These are phyloP conservation scores for Ailuropoda melanoleuca DNA, from an alignment of 2,113 vertebrate species.

Conservation along the genomic window DNA sequence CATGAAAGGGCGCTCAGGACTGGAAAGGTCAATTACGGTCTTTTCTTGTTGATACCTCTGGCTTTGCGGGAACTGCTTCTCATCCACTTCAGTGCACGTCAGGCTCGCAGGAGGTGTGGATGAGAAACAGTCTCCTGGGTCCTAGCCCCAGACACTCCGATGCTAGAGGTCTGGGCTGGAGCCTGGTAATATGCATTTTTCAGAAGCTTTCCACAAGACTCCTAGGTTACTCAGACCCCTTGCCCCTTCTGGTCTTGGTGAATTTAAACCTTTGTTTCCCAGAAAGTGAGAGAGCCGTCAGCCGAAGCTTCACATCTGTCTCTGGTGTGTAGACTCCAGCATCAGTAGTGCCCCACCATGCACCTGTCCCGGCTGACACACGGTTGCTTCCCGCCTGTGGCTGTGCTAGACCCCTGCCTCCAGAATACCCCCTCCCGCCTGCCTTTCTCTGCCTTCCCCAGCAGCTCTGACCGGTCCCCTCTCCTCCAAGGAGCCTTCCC, in stretches of 20 bases:
- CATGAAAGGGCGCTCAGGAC: neutral
- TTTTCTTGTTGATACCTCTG: neutral
- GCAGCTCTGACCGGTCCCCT: neutral
- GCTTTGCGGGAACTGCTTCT: neutral
- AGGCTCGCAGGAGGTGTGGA: neutral
- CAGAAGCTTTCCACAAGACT: neutral
- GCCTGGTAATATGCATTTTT: neutral
- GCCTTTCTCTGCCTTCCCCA: neutral
- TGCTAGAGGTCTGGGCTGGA: neutral
- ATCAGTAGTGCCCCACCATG: neutral
- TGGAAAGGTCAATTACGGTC: fast-evolving
- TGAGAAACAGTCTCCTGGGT: neutral
- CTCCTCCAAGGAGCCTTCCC: neutral
- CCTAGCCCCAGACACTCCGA: neutral
- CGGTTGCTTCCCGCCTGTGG: neutral
- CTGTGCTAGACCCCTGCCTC: neutral
- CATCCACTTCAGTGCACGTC: no score
- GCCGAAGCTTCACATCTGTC: no score
- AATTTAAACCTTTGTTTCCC: neutral
- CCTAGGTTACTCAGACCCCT: neutral
- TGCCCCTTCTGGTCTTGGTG: neutral
- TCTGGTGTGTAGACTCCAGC: neutral
- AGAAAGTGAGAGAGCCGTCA: neutral
- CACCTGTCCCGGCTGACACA: neutral
- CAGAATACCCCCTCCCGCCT: neutral